Evolutionary conservation across 2,888 invertebrate genomes (phyloP).

Genomic region (Lucinisca nassula): DNA sequence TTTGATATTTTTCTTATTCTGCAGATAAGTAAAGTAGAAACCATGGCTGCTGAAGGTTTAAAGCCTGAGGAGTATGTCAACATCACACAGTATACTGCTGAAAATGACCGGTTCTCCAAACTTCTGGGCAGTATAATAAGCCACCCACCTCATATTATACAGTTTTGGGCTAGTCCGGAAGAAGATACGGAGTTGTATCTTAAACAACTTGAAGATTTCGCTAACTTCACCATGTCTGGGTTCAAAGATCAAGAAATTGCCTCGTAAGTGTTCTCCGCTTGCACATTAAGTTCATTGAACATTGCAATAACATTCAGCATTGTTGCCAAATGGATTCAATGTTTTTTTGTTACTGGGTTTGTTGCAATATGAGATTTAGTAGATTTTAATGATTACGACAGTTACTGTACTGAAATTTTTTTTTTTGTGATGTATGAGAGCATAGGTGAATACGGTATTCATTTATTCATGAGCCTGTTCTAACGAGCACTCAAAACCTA

Average conservation of each 20-base stretch:
- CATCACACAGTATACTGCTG: conserved; percentile 12
- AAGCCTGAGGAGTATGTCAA: not conserved
- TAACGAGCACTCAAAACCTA: too few species aligned
- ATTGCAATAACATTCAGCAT: too few species aligned
- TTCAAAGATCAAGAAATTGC: not conserved
- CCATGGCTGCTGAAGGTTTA: not conserved
- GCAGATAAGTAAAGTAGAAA: not conserved
- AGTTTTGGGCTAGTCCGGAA: conserved; percentile 56
- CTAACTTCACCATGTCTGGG: not conserved
- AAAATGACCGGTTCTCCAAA: conserved; percentile 39
- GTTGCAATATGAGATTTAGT: too few species aligned
- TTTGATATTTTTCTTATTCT: not conserved
- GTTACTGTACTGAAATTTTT: too few species aligned
- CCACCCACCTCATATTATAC: conserved; percentile 67
- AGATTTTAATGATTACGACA: too few species aligned
- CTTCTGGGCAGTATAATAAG: conserved; percentile 58
- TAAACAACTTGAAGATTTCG: conserved; percentile 65
- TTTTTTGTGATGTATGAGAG: too few species aligned
- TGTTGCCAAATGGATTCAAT: too few species aligned
- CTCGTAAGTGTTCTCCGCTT: too few species aligned
- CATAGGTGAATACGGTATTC: too few species aligned
- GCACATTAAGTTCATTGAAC: too few species aligned
- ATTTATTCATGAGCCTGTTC: too few species aligned
- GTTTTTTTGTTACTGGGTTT: too few species aligned
- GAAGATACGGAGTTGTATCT: conserved; percentile 58